phyloP scores from a whole-genome alignment of 2,797 vertebrate genomes.

The Hirundo rustica region DNA sequence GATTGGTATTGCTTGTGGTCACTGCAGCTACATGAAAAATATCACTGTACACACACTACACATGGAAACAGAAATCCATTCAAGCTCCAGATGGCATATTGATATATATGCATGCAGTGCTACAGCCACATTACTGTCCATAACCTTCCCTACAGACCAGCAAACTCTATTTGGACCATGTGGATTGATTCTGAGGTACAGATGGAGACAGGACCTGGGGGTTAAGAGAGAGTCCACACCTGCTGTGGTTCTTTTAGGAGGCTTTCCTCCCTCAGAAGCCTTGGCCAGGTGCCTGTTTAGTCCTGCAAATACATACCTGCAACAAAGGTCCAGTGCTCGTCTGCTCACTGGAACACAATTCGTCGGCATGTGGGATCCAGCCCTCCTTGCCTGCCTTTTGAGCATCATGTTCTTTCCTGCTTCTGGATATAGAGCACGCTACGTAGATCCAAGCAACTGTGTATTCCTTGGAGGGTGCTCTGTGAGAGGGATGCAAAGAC shows the following conservation, averaged over 20 bases:
- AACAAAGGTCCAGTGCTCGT: neutral
- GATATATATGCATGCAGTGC: neutral
- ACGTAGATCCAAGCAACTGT: neutral
- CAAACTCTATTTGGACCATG: neutral
- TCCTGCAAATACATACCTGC: neutral
- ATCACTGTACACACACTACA: neutral
- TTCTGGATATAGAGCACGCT: neutral
- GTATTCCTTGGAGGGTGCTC: neutral
- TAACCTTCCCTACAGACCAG: neutral
- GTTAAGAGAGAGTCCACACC: neutral
- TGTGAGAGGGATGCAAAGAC: neutral
- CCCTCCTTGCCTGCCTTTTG: neutral
- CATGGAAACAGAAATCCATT: neutral
- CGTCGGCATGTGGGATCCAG: neutral
- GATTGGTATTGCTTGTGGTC: slow-evolving; percentile 16
- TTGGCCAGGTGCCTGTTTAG: neutral
- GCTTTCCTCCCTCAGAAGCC: neutral
- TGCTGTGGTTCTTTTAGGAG: neutral
- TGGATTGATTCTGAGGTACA: neutral
- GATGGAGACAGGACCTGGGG: neutral
- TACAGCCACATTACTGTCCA: neutral
- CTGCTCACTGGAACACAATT: accelerated
- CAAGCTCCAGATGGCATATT: neutral
- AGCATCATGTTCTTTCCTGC: neutral
- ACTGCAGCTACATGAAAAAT: slow-evolving; percentile 11